phyloP scores from a whole-genome alignment of 1,140 invertebrate genomes.

The Acromyrmex echinatior region DNA sequence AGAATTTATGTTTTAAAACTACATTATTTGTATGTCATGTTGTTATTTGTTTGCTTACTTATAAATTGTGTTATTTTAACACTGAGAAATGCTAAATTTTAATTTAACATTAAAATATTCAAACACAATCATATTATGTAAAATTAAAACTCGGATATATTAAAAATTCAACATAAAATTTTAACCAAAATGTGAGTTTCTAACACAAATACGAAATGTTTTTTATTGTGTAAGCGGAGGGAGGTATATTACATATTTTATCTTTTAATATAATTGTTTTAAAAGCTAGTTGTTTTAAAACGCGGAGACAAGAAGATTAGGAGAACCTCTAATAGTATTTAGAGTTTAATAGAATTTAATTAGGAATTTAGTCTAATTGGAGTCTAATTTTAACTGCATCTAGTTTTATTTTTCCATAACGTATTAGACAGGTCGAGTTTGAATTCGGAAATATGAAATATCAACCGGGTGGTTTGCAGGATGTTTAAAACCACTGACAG shows the following conservation, averaged over 20 bases:
- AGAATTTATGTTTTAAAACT: no score
- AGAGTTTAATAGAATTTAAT: neutral
- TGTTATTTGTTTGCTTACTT: no score
- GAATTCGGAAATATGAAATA: slow-evolving; percentile 2
- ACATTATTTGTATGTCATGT: no score
- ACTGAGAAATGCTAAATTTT: no score
- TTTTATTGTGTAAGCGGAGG: no score
- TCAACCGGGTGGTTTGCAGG: neutral
- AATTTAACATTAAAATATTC: no score
- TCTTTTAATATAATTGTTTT: neutral
- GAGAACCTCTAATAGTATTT: neutral
- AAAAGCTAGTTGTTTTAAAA: neutral
- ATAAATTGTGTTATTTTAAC: no score
- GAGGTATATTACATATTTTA: neutral
- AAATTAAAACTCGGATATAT: no score
- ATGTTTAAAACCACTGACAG: slow-evolving; percentile 14
- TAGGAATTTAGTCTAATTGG: neutral
- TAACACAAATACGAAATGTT: no score
- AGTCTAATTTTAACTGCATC: neutral
- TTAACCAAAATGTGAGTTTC: no score
- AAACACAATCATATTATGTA: no score
- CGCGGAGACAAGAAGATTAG: neutral
- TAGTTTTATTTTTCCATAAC: neutral
- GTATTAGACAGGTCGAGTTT: neutral
- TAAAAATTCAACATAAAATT: no score